Base-by-base conservation (phyloP, 2,113 vertebrate genomes). In the Porphyrio hochstetteri region DNA sequence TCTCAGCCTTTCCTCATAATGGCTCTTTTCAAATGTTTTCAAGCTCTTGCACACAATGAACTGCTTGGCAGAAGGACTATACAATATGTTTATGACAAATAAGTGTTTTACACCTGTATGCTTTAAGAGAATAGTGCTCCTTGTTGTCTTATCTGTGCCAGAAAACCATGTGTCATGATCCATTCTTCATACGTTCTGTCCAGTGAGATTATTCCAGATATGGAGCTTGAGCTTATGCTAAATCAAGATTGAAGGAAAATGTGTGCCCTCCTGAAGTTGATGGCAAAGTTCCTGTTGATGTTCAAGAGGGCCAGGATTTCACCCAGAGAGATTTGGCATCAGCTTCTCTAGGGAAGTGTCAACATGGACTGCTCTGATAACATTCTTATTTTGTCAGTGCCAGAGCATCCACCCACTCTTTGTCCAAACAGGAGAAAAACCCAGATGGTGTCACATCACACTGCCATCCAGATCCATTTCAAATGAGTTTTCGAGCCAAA, bases 351-450 rank as follows among this genome's bases (percentile, higher is more conserved):
- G 14, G 44, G 61, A 90, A 83, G 35, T 8, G 9, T 94, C 74
- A 91, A 71, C 59, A 76, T 42, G 80, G 36, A 74, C 77, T 82
- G 53, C 57, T 84, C 72, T 3, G 35, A 88, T 84, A 90, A 86
- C 48, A 71, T 93, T 93, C 77, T 69, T 78, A 75, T 65, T 94
- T 87, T 86, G n/a, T 64, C 76, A 76, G 5, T 93, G 88, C 86
- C 92, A 96, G 91, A 94, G 57, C 61, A 78, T 86, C 79, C 78
- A 50, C 86, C 70, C 77, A 91, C 77, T 81, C 83, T 84, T 18
- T 93, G 93, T 94, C 93, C 90, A 94, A 96, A 96, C 74, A 92
- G 77, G 57, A 79, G 76, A 90, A 88, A 89, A 91, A 71, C 31
- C 69, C 93, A 96, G 92, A 90, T 92, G 92, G 96, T 84, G 44